phyloP scores from a whole-genome alignment of 2,113 vertebrate species.

The Pollimyrus isidori region DNA sequence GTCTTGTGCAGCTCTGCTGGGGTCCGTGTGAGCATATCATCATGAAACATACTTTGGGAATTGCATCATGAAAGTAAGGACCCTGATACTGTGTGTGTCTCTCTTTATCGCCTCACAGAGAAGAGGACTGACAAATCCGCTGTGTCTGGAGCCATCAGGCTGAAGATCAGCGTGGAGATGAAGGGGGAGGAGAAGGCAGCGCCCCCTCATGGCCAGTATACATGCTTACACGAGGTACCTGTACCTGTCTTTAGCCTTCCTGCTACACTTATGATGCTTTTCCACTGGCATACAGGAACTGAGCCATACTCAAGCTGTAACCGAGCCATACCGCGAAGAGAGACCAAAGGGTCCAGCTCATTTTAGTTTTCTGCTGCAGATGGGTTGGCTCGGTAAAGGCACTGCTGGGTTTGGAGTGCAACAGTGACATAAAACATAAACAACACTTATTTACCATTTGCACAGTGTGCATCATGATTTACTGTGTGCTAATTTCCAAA shows the following conservation, averaged over 20 bases:
- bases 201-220: conserved; percentile 91
- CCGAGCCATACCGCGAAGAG: background rate
- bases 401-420: background rate
- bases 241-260: background rate
- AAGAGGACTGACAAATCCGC: conserved; percentile 95
- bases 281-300: background rate
- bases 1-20: background rate
- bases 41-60: background rate
- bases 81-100: background rate
- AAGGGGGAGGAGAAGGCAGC: conserved; percentile 94
- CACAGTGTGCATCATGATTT: background rate
- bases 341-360: background rate
- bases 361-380: background rate
- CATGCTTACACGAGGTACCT: conserved; percentile 92
- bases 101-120: conserved; percentile 57
- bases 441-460: background rate
- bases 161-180: conserved; percentile 96
- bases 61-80: background rate
- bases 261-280: background rate
- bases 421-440: too few relatives aligned
- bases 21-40: background rate
- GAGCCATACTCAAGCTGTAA: background rate
- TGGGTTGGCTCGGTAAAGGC: background rate
- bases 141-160: conserved; percentile 86
- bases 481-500: background rate